phyloP scores from a whole-genome alignment of 1,140 invertebrate species.

The Wiebesia pumilae region DNA sequence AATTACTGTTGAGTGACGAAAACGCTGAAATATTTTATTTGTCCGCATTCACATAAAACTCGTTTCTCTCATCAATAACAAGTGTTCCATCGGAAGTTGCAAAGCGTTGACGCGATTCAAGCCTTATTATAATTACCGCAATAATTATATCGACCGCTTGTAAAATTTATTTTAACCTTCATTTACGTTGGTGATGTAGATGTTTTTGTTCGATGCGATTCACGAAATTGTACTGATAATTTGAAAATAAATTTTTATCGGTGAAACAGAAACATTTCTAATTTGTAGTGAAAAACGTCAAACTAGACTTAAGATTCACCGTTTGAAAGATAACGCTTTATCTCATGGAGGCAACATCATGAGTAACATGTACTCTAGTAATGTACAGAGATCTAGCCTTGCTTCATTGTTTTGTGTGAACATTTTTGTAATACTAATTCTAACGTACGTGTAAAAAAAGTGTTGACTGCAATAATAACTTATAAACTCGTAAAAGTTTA shows the following conservation, averaged over 20 bases:
- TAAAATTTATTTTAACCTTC: too few species aligned
- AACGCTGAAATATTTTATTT: neutral
- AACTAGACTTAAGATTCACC: neutral
- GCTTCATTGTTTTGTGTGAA: neutral
- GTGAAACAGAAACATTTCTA: too few species aligned
- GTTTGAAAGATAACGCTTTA: conserved; percentile 36
- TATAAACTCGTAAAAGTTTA: neutral
- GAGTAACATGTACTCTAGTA: neutral
- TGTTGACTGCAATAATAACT: neutral
- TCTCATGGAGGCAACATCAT: conserved; percentile 22
- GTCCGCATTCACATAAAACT: too few species aligned
- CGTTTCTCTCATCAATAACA: too few species aligned
- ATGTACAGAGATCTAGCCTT: neutral
- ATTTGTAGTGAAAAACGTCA: neutral
- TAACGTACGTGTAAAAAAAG: neutral
- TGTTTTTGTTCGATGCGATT: too few species aligned
- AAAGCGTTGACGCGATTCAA: too few species aligned
- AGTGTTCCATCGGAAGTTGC: too few species aligned
- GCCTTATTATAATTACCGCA: too few species aligned
- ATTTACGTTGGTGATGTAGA: too few species aligned
- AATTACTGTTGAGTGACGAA: neutral
- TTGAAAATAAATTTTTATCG: neutral
- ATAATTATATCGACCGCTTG: too few species aligned
- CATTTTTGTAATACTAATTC: neutral
- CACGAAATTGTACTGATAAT: neutral